Conservation (phyloP, 2,797 vertebrate genomes). For the Enteromius treurensis region DNA sequence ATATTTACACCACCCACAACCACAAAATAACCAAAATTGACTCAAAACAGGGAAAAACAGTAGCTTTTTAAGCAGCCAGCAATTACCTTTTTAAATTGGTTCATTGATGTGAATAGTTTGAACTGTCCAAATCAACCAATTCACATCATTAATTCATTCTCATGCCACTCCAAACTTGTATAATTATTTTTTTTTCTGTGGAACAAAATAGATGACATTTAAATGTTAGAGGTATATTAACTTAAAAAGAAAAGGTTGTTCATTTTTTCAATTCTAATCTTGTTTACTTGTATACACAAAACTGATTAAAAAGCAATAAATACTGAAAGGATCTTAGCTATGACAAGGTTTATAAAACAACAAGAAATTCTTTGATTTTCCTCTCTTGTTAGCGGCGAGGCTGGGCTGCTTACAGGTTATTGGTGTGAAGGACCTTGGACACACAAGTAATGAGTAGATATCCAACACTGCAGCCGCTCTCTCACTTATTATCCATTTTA, state of each 20-base stretch:
- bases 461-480: neutral
- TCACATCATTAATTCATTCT: neutral
- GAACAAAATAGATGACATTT: neutral
- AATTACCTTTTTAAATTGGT: neutral
- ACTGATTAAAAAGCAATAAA: neutral
- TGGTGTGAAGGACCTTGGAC: slow-evolving; percentile 38
- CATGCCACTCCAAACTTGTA: neutral
- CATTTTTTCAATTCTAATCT: neutral
- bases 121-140: neutral
- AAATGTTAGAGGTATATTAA: neutral
- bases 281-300: neutral
- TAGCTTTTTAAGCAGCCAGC: neutral
- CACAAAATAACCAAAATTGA: neutral
- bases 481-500: slow-evolving; percentile 49
- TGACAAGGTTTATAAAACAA: neutral
- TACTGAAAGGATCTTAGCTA: neutral
- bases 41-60: neutral
- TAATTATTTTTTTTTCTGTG: neutral
- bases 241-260: neutral
- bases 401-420: slow-evolving; percentile 27
- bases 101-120: neutral
- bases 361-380: neutral
- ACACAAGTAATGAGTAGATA: slow-evolving; percentile 31
- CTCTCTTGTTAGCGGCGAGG: neutral
- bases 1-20: neutral